Evolutionary conservation across 30 jellyfish, hydroid and myxozoan genomes (phyloP).

Genomic region (Hydractinia symbiolongicarpus): DNA sequence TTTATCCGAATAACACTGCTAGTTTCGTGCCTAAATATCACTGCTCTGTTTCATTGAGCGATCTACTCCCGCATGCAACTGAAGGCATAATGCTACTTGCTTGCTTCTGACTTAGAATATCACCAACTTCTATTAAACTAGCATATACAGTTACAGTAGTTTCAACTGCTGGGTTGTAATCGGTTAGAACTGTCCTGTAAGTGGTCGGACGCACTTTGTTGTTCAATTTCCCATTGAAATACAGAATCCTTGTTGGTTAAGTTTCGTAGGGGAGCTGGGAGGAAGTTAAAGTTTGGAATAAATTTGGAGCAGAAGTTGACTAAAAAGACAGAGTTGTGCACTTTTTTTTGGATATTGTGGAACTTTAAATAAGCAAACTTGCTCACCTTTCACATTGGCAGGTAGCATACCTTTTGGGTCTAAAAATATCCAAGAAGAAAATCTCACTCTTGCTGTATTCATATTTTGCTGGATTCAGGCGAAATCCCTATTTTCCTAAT

Average conservation of each 20-base stretch:
- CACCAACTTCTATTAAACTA: slow-evolving; percentile 53
- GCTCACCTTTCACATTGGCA: background rate
- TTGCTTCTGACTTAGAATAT: slow-evolving; percentile 50
- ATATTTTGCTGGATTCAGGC: too few species aligned
- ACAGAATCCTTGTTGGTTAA: too few species aligned
- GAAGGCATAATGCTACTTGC: slow-evolving; percentile 30
- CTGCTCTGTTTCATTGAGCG: slow-evolving; percentile 19
- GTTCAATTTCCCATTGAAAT: too few species aligned
- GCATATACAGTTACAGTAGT: slow-evolving; percentile 46
- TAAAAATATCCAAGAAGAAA: too few species aligned
- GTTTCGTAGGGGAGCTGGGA: too few species aligned
- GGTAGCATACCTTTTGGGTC: slow-evolving; percentile 13
- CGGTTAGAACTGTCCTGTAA: slow-evolving; percentile 19
- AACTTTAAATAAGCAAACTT: slow-evolving; percentile 34
- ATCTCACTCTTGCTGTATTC: too few species aligned
- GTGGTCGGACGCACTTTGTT: too few species aligned
- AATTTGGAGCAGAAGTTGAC: too few species aligned
- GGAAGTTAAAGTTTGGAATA: too few species aligned
- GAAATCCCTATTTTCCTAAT: too few species aligned
- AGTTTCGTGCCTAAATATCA: background rate
- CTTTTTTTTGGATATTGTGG: slow-evolving; percentile 17
- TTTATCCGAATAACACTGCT: too few species aligned
- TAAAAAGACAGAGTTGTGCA: too few species aligned
- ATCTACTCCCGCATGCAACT: slow-evolving; percentile 9
- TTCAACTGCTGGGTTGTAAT: slow-evolving; percentile 31